Conservation (phyloP, 2,888 invertebrate genomes). For the Diarsia dahlii region DNA sequence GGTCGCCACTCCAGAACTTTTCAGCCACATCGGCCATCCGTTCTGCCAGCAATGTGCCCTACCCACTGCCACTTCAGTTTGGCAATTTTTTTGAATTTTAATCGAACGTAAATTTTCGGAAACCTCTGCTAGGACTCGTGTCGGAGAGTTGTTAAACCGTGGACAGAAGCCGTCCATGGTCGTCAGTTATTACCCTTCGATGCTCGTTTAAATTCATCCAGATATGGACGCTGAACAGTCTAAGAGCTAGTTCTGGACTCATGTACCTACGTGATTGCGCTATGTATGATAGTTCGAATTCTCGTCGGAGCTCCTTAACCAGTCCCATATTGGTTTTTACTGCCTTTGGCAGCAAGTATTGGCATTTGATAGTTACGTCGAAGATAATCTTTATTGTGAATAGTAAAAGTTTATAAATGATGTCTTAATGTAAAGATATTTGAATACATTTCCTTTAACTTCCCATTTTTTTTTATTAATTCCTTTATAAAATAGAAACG, state of each 20-base stretch:
- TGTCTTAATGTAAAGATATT: conserved; percentile 67
- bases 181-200: conserved; percentile 9
- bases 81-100: not conserved
- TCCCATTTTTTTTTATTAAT: conserved; percentile 57
- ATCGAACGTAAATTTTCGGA: conserved; percentile 10
- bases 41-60: too few relatives aligned
- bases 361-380: conserved; percentile 54
- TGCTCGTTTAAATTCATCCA: conserved; percentile 64
- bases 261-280: conserved; percentile 31
- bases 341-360: conserved; percentile 26
- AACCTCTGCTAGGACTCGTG: not conserved
- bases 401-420: conserved; percentile 59
- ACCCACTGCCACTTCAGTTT: too few relatives aligned
- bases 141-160: not conserved
- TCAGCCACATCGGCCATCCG: too few relatives aligned
- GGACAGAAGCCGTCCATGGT: not conserved
- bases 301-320: conserved; percentile 24
- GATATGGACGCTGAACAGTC: conserved; percentile 66
- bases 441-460: conserved; percentile 60
- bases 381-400: conserved; percentile 54
- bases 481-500: conserved; percentile 56
- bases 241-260: conserved; percentile 46
- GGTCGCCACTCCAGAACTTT: too few relatives aligned
- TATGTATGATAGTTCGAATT: conserved; percentile 24
- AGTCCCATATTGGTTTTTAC: conserved; percentile 35